phyloP scores from a whole-genome alignment of 2,797 vertebrate genomes.

The Jordanella pulchra region DNA sequence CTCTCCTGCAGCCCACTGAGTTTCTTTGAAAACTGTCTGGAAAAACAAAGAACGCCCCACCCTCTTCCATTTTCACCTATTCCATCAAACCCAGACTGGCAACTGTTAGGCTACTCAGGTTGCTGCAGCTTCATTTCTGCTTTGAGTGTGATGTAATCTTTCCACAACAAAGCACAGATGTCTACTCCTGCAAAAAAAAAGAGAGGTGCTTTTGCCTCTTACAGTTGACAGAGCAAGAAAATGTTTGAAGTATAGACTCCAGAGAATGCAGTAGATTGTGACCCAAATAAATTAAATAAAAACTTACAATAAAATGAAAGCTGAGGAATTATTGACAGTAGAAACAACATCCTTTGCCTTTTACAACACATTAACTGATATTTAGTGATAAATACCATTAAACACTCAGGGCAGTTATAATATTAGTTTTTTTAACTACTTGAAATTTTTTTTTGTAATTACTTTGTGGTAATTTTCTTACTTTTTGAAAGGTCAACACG shows the following conservation, averaged over 20 bases:
- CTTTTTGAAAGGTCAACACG: too few relatives aligned
- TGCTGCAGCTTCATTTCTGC: not conserved
- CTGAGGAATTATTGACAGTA: not conserved
- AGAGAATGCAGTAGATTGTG: not conserved
- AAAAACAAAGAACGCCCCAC: slow-evolving; percentile 27
- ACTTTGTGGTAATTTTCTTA: too few relatives aligned
- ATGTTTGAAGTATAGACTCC: not conserved
- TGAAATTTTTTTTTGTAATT: too few relatives aligned
- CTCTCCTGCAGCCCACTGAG: slow-evolving; percentile 39
- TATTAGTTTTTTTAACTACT: too few relatives aligned
- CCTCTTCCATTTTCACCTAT: slow-evolving; percentile 26
- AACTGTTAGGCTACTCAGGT: slow-evolving; percentile 1
- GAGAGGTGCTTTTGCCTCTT: not conserved
- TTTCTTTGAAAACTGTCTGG: slow-evolving; percentile 30
- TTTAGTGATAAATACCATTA: not conserved
- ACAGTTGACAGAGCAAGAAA: not conserved
- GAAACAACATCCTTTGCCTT: not conserved
- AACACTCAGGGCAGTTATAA: not conserved
- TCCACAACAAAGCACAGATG: not conserved
- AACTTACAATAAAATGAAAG: not conserved
- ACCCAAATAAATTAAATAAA: not conserved
- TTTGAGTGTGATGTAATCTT: not conserved
- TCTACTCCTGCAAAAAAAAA: not conserved
- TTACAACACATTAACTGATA: not conserved
- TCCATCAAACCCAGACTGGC: slow-evolving; percentile 8